phyloP scores from a whole-genome alignment of 2,113 vertebrate species.

The Carollia perspicillata region DNA sequence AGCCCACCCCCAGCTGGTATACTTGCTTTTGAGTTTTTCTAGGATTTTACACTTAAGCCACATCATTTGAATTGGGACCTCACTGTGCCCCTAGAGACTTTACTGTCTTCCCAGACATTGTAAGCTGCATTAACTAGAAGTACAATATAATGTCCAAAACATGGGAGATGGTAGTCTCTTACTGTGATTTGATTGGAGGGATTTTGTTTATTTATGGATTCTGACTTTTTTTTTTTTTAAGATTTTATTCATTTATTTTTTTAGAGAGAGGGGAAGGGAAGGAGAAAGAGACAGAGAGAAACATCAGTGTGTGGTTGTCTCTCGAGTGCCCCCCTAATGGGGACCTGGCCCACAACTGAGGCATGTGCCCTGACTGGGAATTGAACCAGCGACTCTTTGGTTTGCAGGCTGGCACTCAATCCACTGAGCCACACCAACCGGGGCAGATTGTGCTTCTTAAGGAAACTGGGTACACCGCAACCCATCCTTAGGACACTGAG shows the following conservation, averaged over 20 bases:
- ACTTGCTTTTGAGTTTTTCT: background rate
- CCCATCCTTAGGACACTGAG: background rate
- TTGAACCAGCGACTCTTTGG: no score
- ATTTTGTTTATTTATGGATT: background rate
- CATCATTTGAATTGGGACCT: background rate
- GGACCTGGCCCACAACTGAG: no score
- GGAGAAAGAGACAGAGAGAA: no score
- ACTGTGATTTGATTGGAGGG: background rate
- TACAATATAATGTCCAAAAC: background rate
- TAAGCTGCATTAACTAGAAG: background rate
- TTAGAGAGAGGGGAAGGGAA: no score
- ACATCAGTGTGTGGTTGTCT: no score
- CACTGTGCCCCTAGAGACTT: background rate
- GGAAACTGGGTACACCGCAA: background rate
- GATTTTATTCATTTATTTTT: no score
- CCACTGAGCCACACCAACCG: no score
- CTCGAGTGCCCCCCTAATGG: no score
- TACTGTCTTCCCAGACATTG: background rate
- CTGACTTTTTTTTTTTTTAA: no score
- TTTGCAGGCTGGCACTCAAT: no score
- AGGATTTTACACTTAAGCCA: background rate
- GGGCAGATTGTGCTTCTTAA: background rate
- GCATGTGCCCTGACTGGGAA: no score
- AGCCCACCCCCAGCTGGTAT: background rate
- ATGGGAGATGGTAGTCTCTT: background rate